Evolutionary conservation across 2,888 invertebrate genomes (phyloP).

Genomic region (Netelia inedita): DNA sequence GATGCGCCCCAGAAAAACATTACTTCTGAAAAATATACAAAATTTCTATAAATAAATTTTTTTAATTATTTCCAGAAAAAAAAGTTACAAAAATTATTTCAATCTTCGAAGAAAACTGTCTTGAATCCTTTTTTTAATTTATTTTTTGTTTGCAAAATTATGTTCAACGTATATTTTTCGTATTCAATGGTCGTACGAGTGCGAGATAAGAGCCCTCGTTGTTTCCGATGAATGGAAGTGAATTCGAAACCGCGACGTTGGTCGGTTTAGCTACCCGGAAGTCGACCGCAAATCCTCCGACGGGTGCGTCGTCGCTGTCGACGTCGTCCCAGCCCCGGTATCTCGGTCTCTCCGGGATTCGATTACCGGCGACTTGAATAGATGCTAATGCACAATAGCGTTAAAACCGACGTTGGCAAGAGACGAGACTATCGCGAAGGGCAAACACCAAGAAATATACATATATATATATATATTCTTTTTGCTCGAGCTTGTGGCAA

Average conservation of each 20-base stretch:
- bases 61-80: neutral
- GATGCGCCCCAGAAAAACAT: no score
- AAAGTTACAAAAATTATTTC: neutral
- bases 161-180: neutral
- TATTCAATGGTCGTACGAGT: neutral
- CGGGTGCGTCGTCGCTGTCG: slow-evolving; percentile 68
- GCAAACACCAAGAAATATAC: slow-evolving; percentile 17
- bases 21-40: no score
- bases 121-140: neutral
- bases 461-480: no score
- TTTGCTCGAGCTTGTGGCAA: slow-evolving; percentile 49
- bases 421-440: slow-evolving; percentile 43
- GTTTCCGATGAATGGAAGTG: neutral
- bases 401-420: slow-evolving; percentile 64
- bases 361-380: slow-evolving; percentile 83
- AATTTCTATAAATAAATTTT: neutral
- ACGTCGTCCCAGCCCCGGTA: slow-evolving; percentile 76
- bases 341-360: slow-evolving; percentile 77
- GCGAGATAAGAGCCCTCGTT: neutral
- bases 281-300: slow-evolving; percentile 83
- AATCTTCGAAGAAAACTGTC: neutral
- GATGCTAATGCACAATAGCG: slow-evolving; percentile 85
- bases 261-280: slow-evolving; percentile 73
- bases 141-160: neutral
- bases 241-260: slow-evolving; percentile 54